These are phyloP conservation scores for Cettia cetti DNA, from an alignment of 2,113 vertebrate genomes.

Conservation along the genomic window DNA sequence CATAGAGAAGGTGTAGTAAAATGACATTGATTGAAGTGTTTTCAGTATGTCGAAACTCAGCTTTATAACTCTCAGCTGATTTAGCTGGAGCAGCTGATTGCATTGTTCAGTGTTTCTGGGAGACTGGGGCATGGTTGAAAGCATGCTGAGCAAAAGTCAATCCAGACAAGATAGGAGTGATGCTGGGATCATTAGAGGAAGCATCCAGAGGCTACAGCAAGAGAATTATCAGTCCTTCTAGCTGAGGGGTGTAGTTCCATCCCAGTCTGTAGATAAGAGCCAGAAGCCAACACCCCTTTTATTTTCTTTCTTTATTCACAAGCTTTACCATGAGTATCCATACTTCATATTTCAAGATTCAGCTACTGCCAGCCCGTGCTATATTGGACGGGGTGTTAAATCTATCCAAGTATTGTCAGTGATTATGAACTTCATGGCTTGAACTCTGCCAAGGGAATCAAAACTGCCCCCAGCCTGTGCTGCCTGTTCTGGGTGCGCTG, in stretches of 20 bases:
- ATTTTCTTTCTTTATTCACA: neutral
- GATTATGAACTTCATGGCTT: neutral
- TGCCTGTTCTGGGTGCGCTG: rapidly evolving
- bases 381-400: neutral
- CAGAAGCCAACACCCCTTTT: neutral
- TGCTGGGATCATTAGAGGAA: conserved; percentile 29
- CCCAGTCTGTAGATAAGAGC: conserved; percentile 17
- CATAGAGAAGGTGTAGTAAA: conserved; percentile 15
- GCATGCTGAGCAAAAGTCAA: conserved; percentile 55
- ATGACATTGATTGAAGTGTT: conserved; percentile 62
- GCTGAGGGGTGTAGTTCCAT: neutral
- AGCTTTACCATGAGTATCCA: neutral
- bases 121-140: conserved; percentile 42
- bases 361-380: neutral
- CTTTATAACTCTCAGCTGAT: conserved; percentile 47
- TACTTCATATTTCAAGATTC: neutral
- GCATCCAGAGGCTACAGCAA: conserved; percentile 4
- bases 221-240: neutral
- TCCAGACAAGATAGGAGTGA: conserved; percentile 28
- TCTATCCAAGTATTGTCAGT: neutral
- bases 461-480: rapidly evolving
- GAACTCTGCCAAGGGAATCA: neutral
- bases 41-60: conserved; percentile 39
- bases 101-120: conserved; percentile 51
- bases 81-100: conserved; percentile 47